Evolutionary conservation across 1,140 invertebrate genomes (phyloP).

Genomic region (Battus philenor): DNA sequence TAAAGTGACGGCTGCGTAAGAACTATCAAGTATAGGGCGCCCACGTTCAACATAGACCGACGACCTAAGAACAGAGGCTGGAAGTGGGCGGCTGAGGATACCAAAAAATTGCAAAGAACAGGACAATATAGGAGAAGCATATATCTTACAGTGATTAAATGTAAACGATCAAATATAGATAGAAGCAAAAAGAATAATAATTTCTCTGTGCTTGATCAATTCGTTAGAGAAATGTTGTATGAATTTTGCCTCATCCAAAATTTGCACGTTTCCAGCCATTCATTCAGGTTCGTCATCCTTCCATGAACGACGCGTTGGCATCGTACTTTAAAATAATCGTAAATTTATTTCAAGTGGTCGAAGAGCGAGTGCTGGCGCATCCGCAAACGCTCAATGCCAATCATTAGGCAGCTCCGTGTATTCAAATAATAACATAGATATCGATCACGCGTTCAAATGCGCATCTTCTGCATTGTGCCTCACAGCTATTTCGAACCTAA

Average conservation of each 20-base stretch:
- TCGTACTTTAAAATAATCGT: slow-evolving; percentile 50
- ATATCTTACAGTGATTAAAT: no score
- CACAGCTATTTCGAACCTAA: slow-evolving; percentile 5
- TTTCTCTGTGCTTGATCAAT: no score
- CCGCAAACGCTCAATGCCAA: slow-evolving; percentile 30
- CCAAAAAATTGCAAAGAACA: no score
- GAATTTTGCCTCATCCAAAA: slow-evolving; percentile 14
- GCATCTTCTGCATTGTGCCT: background rate
- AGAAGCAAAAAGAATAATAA: no score
- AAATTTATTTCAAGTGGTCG: slow-evolving; percentile 44
- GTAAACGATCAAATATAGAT: no score
- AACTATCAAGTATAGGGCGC: no score
- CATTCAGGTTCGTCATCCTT: slow-evolving; percentile 24
- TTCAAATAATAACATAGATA: slow-evolving; percentile 11
- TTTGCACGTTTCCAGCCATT: slow-evolving; percentile 7
- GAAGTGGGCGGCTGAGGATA: no score
- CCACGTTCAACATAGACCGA: no score
- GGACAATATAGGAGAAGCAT: no score
- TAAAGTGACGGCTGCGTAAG: no score
- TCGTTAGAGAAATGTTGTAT: slow-evolving; percentile 1
- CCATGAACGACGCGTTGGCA: slow-evolving; percentile 42
- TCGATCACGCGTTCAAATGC: slow-evolving; percentile 6
- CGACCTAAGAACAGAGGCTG: no score
- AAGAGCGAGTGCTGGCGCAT: slow-evolving; percentile 27
- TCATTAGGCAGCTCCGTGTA: slow-evolving; percentile 23